Conservation (phyloP, 2,888 invertebrate genomes). For the Spodoptera picta region DNA sequence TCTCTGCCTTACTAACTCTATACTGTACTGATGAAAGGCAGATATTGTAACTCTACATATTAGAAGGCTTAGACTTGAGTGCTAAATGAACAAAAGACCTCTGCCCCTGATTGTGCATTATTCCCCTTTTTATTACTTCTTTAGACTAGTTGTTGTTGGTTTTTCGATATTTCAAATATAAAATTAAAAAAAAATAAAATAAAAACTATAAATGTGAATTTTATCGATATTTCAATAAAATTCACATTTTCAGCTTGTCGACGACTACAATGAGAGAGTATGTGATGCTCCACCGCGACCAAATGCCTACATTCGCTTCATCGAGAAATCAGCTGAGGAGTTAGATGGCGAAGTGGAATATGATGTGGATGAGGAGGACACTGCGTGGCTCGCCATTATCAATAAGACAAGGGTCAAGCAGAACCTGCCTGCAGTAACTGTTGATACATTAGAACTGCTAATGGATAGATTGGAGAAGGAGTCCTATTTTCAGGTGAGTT, state of each 20-base stretch:
- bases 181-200: too few species aligned
- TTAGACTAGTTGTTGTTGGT: too few species aligned
- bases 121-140: too few species aligned
- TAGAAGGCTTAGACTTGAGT: too few species aligned
- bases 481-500: conserved; percentile 95
- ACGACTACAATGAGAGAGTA: conserved; percentile 92
- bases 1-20: too few species aligned
- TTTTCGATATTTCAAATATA: too few species aligned
- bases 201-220: too few species aligned
- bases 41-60: too few species aligned
- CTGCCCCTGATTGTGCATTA: too few species aligned
- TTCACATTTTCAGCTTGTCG: conserved; percentile 85
- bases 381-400: conserved; percentile 96
- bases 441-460: conserved; percentile 97
- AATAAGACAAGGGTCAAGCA: conserved; percentile 94
- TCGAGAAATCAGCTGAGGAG: conserved; percentile 98
- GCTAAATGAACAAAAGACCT: too few species aligned
- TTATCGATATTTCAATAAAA: too few species aligned
- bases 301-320: conserved; percentile 97
- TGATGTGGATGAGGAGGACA: conserved; percentile 99
- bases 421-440: conserved; percentile 92
- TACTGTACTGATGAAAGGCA: too few species aligned
- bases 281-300: conserved; percentile 95
- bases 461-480: conserved; percentile 99
- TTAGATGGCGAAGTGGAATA: conserved; percentile 98